Conservation (phyloP, 2,797 vertebrate species). For the Coregonus suidteri region DNA sequence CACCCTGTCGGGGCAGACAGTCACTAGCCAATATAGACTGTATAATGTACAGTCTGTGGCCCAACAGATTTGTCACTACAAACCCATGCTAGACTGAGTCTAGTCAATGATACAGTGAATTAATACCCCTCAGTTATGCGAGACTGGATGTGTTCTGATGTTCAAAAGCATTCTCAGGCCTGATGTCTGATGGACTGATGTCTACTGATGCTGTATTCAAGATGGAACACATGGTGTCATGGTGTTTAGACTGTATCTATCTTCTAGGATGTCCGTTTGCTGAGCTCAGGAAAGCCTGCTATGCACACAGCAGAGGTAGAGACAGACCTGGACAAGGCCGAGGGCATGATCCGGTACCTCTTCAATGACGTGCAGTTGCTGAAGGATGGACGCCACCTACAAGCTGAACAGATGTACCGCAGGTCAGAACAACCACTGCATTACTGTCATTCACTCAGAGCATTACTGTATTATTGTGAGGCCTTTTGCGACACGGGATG, state of each 20-base stretch:
- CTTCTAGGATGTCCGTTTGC: constrained; percentile 80
- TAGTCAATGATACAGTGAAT: not conserved
- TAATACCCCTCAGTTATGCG: not conserved
- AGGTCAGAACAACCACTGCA: constrained; percentile 64
- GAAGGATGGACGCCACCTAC: constrained; percentile 90
- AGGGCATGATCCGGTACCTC: constrained; percentile 85
- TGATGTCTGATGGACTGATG: not conserved
- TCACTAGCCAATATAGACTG: not conserved
- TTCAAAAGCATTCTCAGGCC: not conserved
- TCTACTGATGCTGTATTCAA: not conserved
- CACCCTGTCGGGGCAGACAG: not conserved
- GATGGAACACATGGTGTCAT: not conserved
- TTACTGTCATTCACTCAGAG: not conserved
- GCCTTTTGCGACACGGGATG: too few species aligned
- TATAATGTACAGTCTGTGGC: not conserved
- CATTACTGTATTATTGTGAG: not conserved
- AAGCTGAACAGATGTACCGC: constrained; percentile 94
- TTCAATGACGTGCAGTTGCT: constrained; percentile 91
- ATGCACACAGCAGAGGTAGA: constrained; percentile 82
- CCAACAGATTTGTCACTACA: not conserved
- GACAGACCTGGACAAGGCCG: constrained; percentile 85
- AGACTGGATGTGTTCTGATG: not conserved
- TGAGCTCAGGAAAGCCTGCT: constrained; percentile 77
- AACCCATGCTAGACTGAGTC: not conserved
- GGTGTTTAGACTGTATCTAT: not conserved